Conservation (phyloP, 2,113 vertebrate genomes). For the Butorides virescens region DNA sequence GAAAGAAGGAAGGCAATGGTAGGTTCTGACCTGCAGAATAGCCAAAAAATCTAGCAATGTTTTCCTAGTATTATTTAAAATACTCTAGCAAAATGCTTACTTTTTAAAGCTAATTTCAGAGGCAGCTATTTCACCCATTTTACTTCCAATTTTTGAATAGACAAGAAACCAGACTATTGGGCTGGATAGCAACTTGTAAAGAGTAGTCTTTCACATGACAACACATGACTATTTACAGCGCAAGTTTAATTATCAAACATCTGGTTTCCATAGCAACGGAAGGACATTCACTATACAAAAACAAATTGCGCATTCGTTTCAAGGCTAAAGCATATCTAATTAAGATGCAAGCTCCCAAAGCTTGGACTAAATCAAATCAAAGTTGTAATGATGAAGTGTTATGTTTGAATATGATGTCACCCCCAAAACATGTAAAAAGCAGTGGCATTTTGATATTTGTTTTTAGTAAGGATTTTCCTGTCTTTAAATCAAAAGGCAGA, state of each 20-base stretch:
- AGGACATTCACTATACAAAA: constrained; percentile 4
- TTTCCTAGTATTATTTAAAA: neutral
- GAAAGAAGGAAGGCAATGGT: neutral
- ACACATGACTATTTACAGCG: neutral
- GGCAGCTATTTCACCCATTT: neutral
- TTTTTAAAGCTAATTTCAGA: neutral
- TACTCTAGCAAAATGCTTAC: neutral
- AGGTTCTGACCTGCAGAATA: neutral
- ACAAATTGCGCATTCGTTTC: neutral
- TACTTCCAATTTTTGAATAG: neutral
- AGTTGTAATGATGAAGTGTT: neutral
- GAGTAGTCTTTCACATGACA: constrained; percentile 5
- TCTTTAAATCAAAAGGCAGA: neutral
- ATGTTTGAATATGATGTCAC: neutral
- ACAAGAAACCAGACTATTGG: neutral
- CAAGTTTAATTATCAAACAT: constrained; percentile 46
- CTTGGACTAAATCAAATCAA: neutral
- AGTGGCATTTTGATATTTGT: neutral
- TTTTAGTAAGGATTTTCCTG: neutral
- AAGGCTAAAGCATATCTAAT: neutral
- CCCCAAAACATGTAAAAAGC: neutral
- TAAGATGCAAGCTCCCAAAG: neutral
- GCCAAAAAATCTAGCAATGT: neutral
- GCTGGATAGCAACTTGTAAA: neutral
- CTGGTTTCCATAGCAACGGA: constrained; percentile 47